These are phyloP conservation scores for Agrypnus murinus DNA, from an alignment of 2,888 invertebrate genomes.

Conservation along the genomic window DNA sequence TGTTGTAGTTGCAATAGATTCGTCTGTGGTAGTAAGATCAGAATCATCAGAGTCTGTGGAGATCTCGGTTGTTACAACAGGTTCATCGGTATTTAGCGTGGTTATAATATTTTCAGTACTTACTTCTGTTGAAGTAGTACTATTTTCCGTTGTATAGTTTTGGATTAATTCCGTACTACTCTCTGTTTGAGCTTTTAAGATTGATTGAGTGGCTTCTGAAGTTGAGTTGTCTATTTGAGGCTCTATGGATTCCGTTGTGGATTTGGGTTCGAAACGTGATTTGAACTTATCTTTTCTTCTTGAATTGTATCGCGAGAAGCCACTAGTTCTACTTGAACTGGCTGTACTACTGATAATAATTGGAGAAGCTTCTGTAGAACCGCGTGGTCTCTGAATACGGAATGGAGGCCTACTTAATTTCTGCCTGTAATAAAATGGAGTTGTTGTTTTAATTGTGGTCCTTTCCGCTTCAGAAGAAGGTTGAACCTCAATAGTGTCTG, in stretches of 20 bases:
- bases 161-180: background rate
- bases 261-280: conserved; percentile 13
- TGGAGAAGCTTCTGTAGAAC: conserved; percentile 18
- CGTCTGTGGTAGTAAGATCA: too few relatives aligned
- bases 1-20: too few relatives aligned
- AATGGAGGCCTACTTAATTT: conserved; percentile 43
- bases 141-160: background rate
- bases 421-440: conserved; percentile 34
- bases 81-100: background rate
- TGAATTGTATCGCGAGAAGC: conserved; percentile 5
- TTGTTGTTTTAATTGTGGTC: conserved; percentile 27
- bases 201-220: too few relatives aligned
- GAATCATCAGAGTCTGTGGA: too few relatives aligned
- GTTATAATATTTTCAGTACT: background rate
- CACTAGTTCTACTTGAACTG: background rate
- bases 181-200: too few relatives aligned
- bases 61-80: too few relatives aligned
- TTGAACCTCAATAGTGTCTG: background rate
- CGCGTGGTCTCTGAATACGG: conserved; percentile 24
- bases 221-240: too few relatives aligned
- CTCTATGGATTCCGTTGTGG: conserved; percentile 5
- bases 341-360: background rate
- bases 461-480: conserved; percentile 1
- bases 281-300: conserved; percentile 19
- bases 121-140: background rate